Evolutionary conservation across 2,888 invertebrate species (phyloP), one percentile per base, ranked within the genome.

Genomic region (Dolichopus griseipennis): DNA sequence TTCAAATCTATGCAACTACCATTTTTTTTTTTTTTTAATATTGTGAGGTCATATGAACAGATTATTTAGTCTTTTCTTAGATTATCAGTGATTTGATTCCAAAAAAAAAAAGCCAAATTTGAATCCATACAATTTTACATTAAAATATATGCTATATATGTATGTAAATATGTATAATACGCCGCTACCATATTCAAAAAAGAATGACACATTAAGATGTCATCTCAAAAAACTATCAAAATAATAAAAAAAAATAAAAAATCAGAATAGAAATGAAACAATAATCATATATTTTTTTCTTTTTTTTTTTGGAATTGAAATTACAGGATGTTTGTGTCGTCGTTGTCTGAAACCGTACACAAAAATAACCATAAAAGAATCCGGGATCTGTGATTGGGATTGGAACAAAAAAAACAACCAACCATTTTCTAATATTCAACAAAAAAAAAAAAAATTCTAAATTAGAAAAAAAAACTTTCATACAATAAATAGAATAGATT

Each of bases 161-260:
- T 37, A 37, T 37, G 37, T 37, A 37, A 10, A 37, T 12, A 5
- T 37, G 37, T 2, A 37, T 37, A 27, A 27, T 27, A 27, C 27
- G 37, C 12, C 8, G 37, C 37, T 37, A 37, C 37, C 2, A 27
- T 27, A 27, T 27, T 27, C 27, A 4, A 9, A 41, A n/a, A 41
- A 41, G 41, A 41, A 41, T 41, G 41, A 41, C 52, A 52, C 52
- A 52, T 52, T 52, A 52, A 52, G 52, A 52, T 52, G 52, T 52
- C 52, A 52, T 52, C 52, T 52, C 15, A 18, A 18, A 52, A 43
- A 6, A 52, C 12, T 2, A 52, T 15, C 15, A 15, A 41, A 41
- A 27, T 52, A 52, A 37, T 37, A 37, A 37, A 18, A 52, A 43
- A n/a, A 52, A 52, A n/a, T 6, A 52, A 52, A 15, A 12, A 52